Conservation (phyloP, 2,113 vertebrate genomes). For the Psittacula cyanocephala region DNA sequence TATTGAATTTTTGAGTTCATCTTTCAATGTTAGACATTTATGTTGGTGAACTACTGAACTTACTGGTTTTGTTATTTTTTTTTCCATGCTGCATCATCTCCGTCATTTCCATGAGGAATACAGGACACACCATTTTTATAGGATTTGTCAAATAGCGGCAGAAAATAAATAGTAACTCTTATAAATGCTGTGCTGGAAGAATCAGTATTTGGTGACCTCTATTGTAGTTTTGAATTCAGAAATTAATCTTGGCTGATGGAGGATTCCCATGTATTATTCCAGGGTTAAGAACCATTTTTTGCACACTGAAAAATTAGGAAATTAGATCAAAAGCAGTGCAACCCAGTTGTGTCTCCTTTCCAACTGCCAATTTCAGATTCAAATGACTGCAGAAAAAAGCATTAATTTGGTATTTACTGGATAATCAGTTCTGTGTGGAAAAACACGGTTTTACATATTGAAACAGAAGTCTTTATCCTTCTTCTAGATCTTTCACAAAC, state of each 20-base stretch:
- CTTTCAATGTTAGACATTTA: not conserved
- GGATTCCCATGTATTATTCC: not conserved
- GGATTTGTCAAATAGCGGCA: not conserved
- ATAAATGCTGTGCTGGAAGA: not conserved
- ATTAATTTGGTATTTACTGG: not conserved
- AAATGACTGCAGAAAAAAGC: not conserved
- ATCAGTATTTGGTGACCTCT: not conserved
- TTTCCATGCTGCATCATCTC: not conserved
- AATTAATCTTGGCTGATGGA: not conserved
- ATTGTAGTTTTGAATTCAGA: not conserved
- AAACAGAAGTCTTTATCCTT: not conserved
- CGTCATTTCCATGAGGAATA: not conserved
- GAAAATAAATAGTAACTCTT: not conserved
- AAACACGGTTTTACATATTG: not conserved
- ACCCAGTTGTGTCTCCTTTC: not conserved
- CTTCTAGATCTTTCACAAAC: not conserved
- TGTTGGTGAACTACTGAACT: not conserved
- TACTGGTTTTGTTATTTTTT: not conserved
- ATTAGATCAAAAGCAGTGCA: not conserved
- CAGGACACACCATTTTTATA: not conserved
- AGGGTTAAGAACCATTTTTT: not conserved
- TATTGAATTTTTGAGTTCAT: not conserved
- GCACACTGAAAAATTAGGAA: not conserved
- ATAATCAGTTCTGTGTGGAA: not conserved
- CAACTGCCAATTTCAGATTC: not conserved